Base-by-base conservation (phyloP, 1,140 invertebrate species). In the Hycleus cichorii region DNA sequence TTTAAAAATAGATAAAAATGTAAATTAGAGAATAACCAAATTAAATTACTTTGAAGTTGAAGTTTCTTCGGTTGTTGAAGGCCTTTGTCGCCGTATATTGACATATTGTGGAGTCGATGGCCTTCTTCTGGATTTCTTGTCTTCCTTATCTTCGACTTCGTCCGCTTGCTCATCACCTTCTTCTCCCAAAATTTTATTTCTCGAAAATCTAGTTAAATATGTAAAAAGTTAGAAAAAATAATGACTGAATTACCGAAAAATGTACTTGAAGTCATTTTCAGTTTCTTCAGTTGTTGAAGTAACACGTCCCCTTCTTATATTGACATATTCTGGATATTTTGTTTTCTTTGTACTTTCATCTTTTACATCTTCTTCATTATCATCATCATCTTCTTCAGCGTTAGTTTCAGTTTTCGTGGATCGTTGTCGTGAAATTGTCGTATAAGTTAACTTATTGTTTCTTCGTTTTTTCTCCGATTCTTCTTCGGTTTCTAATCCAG, bases 371-470 rank as follows among this genome's bases (percentile, higher is more conserved):
- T 62, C 58, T 6, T 58, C 54, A 38, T 49, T 75, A 12, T 69
- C 72, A 0, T 73, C 67, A n/a, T 74, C 71, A 6, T 64, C 64
- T 10, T 61, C 59, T n/a, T 68, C 51, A 25, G 58, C 60, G 61
- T 38, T 12, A 43, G 57, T 5, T 50, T 65, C 53, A 43, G 60
- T 49, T n/a, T 54, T 62, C n/a, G 54, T 57, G 39, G 59, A 9
- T 54, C 61, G 59, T 25, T 73, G 65, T 49, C 79, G 72, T 60
- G 75, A 71, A 38, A 80, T 81, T 0, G 76, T 78, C 6, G 69
- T 66, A 54, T 83, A 88, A 32, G 73, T 87, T 80, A 24, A 84
- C 84, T 66, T 82, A 81, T 39, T 81, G 81, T 40, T 77, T 39
- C 10, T 58, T 11, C 77, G 56, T 78, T 75, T 18, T 77, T 48